These are phyloP conservation scores for Phthorimaea operculella DNA, from an alignment of 1,140 invertebrate genomes.

Conservation along the genomic window DNA sequence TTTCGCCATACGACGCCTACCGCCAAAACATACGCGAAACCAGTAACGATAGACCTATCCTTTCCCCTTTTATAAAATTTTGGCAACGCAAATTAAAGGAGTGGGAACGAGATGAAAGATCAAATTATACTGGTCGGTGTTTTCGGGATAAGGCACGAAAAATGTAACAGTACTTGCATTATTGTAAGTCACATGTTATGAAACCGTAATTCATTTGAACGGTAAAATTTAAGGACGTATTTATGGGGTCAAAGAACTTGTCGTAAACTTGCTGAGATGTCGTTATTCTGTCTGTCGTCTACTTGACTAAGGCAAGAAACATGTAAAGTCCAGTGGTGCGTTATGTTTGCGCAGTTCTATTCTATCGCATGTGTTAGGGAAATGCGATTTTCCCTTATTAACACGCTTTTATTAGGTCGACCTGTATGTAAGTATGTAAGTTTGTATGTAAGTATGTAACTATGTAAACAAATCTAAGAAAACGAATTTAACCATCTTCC, in stretches of 20 bases:
- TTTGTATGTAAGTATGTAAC: no score
- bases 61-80: not conserved
- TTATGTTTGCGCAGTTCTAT: no score
- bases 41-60: not conserved
- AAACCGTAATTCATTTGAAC: not conserved
- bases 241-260: not conserved
- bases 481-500: no score
- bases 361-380: no score
- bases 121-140: not conserved
- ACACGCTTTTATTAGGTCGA: no score
- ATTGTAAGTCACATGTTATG: not conserved
- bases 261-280: not conserved
- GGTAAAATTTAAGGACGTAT: not conserved
- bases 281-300: not conserved
- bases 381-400: no score
- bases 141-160: conserved; percentile 8
- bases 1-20: conserved; percentile 35
- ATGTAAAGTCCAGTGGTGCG: no score
- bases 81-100: no score
- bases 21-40: conserved; percentile 34
- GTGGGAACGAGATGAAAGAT: not conserved
- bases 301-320: not conserved
- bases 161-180: conserved; percentile 5
- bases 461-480: no score
- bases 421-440: no score